Evolutionary conservation across 2,888 invertebrate genomes (phyloP).

Genomic region (Leucania comma): DNA sequence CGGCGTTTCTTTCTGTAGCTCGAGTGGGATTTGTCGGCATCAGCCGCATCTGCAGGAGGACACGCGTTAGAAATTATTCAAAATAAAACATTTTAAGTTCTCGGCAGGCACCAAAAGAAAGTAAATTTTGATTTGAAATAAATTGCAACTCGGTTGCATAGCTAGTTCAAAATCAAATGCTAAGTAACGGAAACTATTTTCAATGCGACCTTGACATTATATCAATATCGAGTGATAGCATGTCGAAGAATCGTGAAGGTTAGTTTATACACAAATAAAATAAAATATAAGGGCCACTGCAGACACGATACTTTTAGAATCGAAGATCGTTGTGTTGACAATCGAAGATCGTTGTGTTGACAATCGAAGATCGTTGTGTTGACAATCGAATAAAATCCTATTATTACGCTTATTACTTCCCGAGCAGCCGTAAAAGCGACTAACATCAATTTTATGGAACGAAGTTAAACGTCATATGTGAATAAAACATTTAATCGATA

Average conservation of each 20-base stretch:
- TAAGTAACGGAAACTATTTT: slow-evolving; percentile 7
- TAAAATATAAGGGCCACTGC: background rate
- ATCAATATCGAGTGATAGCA: background rate
- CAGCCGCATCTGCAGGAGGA: slow-evolving; percentile 77
- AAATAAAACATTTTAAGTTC: no score
- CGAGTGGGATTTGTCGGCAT: slow-evolving; percentile 83
- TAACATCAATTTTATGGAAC: no score
- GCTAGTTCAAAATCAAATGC: background rate
- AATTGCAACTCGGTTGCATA: background rate
- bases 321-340: background rate
- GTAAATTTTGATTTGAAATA: background rate
- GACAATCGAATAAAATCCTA: background rate
- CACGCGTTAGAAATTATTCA: slow-evolving; percentile 10
- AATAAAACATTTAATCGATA: no score
- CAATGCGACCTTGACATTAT: slow-evolving; percentile 16
- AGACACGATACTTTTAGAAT: background rate
- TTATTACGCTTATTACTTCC: background rate
- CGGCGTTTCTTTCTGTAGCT: slow-evolving; percentile 85
- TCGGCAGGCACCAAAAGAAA: background rate
- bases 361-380: background rate
- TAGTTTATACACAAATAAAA: background rate
- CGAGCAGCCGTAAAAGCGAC: background rate
- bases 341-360: no score
- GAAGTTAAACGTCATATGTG: no score
- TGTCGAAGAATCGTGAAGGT: slow-evolving; percentile 4